Evolutionary conservation across 2,113 vertebrate genomes (phyloP).

Genomic region (Phalacrocorax aristotelis): DNA sequence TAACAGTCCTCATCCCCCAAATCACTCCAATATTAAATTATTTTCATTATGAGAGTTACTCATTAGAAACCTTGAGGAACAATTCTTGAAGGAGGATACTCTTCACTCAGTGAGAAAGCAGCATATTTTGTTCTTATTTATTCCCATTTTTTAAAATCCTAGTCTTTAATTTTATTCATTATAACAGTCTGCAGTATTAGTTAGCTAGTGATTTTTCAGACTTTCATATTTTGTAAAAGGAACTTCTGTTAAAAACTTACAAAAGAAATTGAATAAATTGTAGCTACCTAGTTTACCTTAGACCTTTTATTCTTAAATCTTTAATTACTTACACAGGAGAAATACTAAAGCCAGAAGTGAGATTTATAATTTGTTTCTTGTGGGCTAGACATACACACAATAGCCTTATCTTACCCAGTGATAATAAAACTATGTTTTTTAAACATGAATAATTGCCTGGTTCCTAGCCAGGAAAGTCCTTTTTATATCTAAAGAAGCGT

Average conservation of each 20-base stretch:
- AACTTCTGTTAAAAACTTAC: background rate
- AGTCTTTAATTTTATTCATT: background rate
- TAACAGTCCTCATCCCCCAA: background rate
- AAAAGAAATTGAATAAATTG: background rate
- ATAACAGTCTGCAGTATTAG: background rate
- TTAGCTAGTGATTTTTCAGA: background rate
- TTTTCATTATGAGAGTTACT: background rate
- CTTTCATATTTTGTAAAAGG: background rate
- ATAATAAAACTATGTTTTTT: background rate
- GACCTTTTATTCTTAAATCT: background rate
- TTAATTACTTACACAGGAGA: background rate
- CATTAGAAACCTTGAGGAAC: background rate
- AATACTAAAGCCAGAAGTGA: background rate
- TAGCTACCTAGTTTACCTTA: background rate
- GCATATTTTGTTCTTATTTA: background rate
- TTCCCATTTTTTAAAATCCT: background rate
- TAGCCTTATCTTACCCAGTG: background rate
- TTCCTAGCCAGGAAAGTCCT: conserved; percentile 5
- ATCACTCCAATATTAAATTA: background rate
- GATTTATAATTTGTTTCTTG: background rate
- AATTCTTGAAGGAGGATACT: background rate
- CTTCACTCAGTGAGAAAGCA: background rate
- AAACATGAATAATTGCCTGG: conserved; percentile 3
- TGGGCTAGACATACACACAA: background rate
- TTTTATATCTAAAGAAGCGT: background rate